A percentile compares a stretch with the other conserved stretches of the same genome.
Evolutionary conservation across 2,888 invertebrate species (phyloP).

Genomic region (Tipula helvola): DNA sequence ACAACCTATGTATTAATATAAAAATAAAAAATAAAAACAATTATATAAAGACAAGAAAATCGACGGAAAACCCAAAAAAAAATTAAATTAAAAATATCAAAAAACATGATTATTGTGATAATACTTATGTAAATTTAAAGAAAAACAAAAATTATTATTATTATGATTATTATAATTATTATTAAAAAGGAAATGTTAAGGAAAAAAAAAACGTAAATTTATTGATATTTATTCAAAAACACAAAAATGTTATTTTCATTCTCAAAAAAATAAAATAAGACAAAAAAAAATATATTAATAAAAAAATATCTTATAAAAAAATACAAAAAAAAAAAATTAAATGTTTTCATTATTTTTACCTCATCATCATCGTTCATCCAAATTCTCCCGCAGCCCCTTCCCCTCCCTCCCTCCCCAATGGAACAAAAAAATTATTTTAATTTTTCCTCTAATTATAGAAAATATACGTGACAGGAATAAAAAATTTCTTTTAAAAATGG

Average conservation of each 20-base stretch:
- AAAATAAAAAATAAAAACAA: not conserved
- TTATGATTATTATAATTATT: not conserved
- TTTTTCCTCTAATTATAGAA: not conserved
- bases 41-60: not conserved
- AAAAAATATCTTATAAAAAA: conserved; percentile 7
- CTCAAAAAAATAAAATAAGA: not conserved
- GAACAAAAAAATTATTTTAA: not conserved
- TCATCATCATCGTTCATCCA: not conserved
- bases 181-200: not conserved
- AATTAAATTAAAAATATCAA: conserved; percentile 5
- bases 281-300: not conserved
- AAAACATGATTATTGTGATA: conserved; percentile 10
- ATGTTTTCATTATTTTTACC: not conserved
- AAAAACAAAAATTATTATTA: not conserved
- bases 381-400: not conserved
- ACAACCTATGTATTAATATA: not conserved
- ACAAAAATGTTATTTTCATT: conserved; percentile 9
- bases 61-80: not conserved
- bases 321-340: not conserved
- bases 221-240: conserved; percentile 6
- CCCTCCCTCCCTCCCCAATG: not conserved
- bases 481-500: not conserved
- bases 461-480: not conserved
- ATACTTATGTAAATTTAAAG: not conserved
- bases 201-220: not conserved